Base-by-base conservation (phyloP, 2,113 vertebrate species). In the Pedionomus torquatus region DNA sequence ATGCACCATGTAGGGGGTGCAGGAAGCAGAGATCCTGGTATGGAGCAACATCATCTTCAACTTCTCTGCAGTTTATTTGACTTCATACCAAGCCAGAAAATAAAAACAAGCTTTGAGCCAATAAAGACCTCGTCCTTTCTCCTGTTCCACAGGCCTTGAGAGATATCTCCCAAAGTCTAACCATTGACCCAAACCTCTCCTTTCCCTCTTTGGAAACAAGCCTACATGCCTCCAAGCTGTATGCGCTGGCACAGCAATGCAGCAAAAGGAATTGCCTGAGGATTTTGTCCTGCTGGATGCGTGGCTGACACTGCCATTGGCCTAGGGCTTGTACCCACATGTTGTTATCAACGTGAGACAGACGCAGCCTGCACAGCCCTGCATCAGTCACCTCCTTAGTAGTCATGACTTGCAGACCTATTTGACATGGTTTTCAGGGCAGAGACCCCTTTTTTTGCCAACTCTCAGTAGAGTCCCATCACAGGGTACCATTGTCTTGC, bases 301-400 rank as follows among this genome's bases (percentile, higher is more conserved):
- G n/a, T 33, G n/a, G 13, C 10, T 41, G 66, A 33, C 24, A 26
- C 17, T 23, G n/a, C 44, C 58, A 13, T 8, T 0, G 0, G 17
- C 23, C 49, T 11, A 14, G 39, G 63, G 15, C 52, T 86, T 13
- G 35, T 19, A n/a, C 13, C 33, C 68, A 37, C 7, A 1, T 2
- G 9, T 39, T 39, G 14, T 18, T 30, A 63, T 3, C 1, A 1
- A 17, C 18, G 8, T 0, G 37, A 55, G 60, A 75, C 46, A 91
- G 21, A 20, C 4, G n/a, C n/a, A 49, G 51, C 51, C n/a, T 68
- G 55, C 28, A 13, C n/a, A 83, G 49, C 11, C 65, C 43, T 41
- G 13, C 26, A 13, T 12, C 26, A 58, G 23, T 24, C 43, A 46
- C 46, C 65, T 82, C 44, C 57, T 61, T 63, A n/a, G 54, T 1